phyloP scores from a whole-genome alignment of 2,113 vertebrate genomes.

The Syrrhaptes paradoxus region DNA sequence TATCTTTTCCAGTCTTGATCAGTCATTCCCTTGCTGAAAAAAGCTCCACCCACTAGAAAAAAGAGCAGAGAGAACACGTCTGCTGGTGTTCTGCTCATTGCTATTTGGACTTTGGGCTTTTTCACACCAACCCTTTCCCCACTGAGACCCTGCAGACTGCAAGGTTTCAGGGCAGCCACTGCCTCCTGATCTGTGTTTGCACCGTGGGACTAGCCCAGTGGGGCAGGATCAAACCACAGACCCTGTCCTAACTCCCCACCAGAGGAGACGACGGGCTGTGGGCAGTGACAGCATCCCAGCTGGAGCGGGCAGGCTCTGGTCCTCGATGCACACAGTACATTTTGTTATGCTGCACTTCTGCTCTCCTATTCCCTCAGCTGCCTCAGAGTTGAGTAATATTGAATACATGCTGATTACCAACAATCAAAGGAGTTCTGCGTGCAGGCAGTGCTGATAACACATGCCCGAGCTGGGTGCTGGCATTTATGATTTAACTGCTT shows the following conservation, averaged over 20 bases:
- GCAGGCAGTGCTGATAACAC: not conserved
- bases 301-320: not conserved
- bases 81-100: not conserved
- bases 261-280: accelerated
- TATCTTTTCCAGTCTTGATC: not conserved
- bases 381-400: not conserved
- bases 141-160: not conserved
- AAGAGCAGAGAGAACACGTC: not conserved
- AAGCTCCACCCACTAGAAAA: not conserved
- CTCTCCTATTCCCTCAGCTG: not conserved
- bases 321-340: not conserved
- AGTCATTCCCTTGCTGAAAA: not conserved
- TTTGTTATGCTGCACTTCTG: not conserved
- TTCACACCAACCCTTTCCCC: not conserved
- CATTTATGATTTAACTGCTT: not conserved
- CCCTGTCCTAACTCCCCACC: not conserved
- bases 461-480: not conserved
- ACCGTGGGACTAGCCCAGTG: accelerated
- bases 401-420: not conserved
- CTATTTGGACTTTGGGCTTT: accelerated
- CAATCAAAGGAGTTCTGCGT: not conserved
- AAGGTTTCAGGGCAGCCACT: not conserved
- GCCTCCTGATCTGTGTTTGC: not conserved
- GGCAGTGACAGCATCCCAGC: not conserved
- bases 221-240: not conserved